Percentiles rank a stretch among this genome's conserved stretches.
Evolutionary conservation across 2,888 invertebrate genomes (phyloP).

Genomic region (Polydrusus cervinus): DNA sequence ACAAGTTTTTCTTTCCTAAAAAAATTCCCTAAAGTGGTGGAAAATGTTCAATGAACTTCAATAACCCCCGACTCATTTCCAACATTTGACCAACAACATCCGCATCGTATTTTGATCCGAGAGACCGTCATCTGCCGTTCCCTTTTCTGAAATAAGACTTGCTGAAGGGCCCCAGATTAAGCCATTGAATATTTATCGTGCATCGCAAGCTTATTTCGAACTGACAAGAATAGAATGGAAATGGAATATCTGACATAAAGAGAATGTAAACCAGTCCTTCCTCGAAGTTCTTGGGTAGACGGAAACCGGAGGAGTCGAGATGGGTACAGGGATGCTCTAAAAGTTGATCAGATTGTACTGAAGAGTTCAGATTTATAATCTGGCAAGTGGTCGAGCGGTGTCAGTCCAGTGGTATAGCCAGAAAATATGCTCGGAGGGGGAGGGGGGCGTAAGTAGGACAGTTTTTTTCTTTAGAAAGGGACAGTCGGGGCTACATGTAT

Average conservation of each 20-base stretch:
- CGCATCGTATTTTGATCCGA: conserved; percentile 27
- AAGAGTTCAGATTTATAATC: too few relatives aligned
- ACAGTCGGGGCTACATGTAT: too few relatives aligned
- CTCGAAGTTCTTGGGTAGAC: conserved; percentile 43
- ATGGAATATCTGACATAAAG: conserved; percentile 56
- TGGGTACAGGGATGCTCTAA: background rate
- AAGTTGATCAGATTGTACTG: too few relatives aligned
- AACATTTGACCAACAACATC: conserved; percentile 11
- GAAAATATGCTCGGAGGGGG: too few relatives aligned
- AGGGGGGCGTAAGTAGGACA: too few relatives aligned
- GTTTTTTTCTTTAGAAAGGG: too few relatives aligned
- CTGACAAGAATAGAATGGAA: conserved; percentile 56
- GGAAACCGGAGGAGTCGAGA: conserved; percentile 28
- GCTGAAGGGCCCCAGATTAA: conserved; percentile 53
- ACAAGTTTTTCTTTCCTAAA: too few relatives aligned
- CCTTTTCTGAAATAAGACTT: conserved; percentile 37
- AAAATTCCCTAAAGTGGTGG: background rate
- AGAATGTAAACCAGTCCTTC: conserved; percentile 56
- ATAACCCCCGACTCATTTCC: conserved; percentile 18
- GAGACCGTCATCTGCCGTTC: conserved; percentile 49
- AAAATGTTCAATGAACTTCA: conserved; percentile 17
- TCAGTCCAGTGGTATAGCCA: too few relatives aligned
- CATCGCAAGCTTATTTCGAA: conserved; percentile 52
- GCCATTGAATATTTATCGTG: conserved; percentile 56
- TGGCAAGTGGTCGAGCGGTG: too few relatives aligned